Evolutionary conservation across 2,888 invertebrate genomes (phyloP).

Genomic region (Melieria crassipennis): DNA sequence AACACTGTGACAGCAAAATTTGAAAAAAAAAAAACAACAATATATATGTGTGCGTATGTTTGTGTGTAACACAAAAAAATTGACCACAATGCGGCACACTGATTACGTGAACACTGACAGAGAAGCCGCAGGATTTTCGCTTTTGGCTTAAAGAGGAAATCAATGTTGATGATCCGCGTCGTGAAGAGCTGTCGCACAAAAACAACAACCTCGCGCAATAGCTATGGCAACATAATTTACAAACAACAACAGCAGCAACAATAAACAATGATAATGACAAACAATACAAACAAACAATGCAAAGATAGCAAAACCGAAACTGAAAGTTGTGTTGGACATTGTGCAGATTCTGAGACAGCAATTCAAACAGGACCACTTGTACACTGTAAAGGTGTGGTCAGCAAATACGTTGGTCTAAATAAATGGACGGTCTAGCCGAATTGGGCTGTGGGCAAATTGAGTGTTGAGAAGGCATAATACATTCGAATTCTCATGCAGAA

Average conservation of each 20-base stretch:
- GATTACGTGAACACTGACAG: not conserved
- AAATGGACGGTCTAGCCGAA: too few relatives aligned
- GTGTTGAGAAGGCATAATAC: too few relatives aligned
- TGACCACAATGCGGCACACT: not conserved
- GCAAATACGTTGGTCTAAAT: too few relatives aligned
- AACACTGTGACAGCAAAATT: not conserved
- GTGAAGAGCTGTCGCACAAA: not conserved
- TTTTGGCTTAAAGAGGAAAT: constrained; percentile 7
- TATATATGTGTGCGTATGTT: too few relatives aligned
- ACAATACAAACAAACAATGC: not conserved
- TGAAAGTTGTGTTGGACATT: not conserved
- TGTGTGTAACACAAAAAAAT: not conserved
- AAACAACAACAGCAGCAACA: not conserved
- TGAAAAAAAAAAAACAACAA: not conserved
- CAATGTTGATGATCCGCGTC: constrained; percentile 18
- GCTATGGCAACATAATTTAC: not conserved
- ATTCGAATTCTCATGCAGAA: too few relatives aligned
- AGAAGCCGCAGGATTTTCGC: not conserved
- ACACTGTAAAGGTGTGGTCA: too few relatives aligned
- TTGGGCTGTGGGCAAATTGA: too few relatives aligned
- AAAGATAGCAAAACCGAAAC: too few relatives aligned
- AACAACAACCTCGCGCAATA: not conserved
- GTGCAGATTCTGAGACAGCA: too few relatives aligned
- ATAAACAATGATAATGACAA: not conserved
- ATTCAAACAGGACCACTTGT: too few relatives aligned